Evolutionary conservation across 2,888 invertebrate genomes (phyloP).

Genomic region (Leptopterna dolabrata): DNA sequence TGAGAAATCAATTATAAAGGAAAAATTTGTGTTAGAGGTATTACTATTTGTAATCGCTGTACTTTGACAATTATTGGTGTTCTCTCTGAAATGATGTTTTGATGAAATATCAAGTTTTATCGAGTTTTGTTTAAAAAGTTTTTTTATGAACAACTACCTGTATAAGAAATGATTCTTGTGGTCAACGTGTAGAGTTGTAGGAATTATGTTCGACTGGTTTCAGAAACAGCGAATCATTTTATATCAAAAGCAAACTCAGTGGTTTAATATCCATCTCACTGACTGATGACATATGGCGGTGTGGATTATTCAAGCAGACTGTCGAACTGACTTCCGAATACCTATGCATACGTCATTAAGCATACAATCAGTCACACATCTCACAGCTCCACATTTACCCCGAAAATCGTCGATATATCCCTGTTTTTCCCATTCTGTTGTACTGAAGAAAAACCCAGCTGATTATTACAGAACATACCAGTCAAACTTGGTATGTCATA

Average conservation of each 20-base stretch:
- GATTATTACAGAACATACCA: background rate
- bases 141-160: background rate
- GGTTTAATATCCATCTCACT: no score
- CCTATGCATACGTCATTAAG: no score
- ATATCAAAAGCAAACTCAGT: no score
- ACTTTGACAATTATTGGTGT: background rate
- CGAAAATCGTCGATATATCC: no score
- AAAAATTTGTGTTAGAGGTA: background rate
- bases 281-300: no score
- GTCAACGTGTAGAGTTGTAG: background rate
- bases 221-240: no score
- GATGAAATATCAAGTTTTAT: no score
- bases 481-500: conserved; percentile 35
- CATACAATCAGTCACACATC: no score
- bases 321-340: no score
- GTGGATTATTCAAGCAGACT: no score
- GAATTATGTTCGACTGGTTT: background rate
- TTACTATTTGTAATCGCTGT: background rate
- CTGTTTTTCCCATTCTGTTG: background rate
- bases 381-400: no score
- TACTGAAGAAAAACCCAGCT: background rate
- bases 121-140: no score
- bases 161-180: background rate
- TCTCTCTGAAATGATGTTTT: background rate
- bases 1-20: background rate